These are phyloP conservation scores for Canis aureus DNA, from an alignment of 2,113 vertebrate species.

Conservation along the genomic window DNA sequence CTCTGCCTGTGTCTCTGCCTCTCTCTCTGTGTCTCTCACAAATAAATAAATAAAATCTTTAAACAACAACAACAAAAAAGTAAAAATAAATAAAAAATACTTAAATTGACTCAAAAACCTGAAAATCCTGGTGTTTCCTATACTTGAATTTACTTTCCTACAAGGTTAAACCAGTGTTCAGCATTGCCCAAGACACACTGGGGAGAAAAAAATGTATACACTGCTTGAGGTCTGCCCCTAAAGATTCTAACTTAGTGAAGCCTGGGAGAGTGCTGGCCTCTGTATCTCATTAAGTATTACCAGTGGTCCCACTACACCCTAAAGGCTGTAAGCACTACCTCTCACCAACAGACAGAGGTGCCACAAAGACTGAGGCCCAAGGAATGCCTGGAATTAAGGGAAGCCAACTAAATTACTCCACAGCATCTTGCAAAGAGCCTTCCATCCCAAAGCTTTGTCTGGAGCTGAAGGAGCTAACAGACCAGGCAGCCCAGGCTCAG, in stretches of 20 bases:
- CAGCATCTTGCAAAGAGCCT: neutral
- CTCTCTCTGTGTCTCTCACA: too few species aligned
- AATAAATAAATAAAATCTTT: too few species aligned
- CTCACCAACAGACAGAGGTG: neutral
- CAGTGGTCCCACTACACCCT: neutral
- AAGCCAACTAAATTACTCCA: neutral
- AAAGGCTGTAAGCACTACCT: neutral
- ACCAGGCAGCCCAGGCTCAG: neutral
- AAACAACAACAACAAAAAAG: too few species aligned
- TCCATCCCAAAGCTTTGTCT: neutral
- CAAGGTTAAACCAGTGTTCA: neutral
- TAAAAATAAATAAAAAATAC: neutral
- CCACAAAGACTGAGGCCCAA: neutral
- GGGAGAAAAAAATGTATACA: too few species aligned
- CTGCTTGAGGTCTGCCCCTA: neutral
- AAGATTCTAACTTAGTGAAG: neutral
- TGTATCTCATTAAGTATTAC: neutral
- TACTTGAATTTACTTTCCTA: slow-evolving; percentile 19
- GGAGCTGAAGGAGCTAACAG: neutral
- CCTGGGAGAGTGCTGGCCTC: neutral
- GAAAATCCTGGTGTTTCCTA: slow-evolving; percentile 24
- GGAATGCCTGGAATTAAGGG: neutral
- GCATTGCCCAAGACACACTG: neutral
- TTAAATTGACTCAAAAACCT: slow-evolving; percentile 14
- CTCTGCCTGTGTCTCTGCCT: too few species aligned